Percentiles rank a stretch among this genome's conserved stretches.
phyloP scores from a whole-genome alignment of 2,888 invertebrate genomes.

The Seladonia tumulorum region DNA sequence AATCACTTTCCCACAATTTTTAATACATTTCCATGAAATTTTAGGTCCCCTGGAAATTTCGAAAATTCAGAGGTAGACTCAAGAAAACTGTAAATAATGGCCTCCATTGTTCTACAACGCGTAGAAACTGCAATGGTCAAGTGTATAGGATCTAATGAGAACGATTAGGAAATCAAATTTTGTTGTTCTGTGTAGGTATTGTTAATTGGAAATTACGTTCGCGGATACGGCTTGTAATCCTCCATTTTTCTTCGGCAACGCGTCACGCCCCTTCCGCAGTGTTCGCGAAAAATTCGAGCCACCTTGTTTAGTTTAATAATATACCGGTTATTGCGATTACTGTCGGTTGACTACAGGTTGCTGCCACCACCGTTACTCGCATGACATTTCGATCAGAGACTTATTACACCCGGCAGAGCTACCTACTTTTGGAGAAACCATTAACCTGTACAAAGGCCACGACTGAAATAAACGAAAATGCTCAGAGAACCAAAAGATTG shows the following conservation, averaged over 20 bases:
- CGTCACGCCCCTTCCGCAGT: background rate
- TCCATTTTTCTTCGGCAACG: background rate
- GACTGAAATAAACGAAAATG: too few species aligned
- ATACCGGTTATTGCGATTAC: background rate
- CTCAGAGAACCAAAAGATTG: background rate
- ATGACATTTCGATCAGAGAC: slow-evolving; percentile 12
- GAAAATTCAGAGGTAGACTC: too few species aligned
- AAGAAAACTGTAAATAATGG: too few species aligned
- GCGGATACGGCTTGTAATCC: background rate
- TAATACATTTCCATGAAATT: too few species aligned
- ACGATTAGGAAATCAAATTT: background rate
- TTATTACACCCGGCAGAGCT: background rate
- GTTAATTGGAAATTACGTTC: background rate
- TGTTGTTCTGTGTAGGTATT: background rate
- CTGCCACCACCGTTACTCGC: background rate
- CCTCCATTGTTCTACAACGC: too few species aligned
- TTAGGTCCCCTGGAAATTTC: too few species aligned
- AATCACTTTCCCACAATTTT: too few species aligned
- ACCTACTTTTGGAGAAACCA: background rate
- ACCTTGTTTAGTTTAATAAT: slow-evolving; percentile 24
- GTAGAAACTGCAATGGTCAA: too few species aligned
- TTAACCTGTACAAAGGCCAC: background rate
- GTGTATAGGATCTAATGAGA: too few species aligned
- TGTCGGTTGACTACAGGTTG: background rate
- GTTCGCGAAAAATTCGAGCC: background rate